Evolutionary conservation across 2,888 invertebrate genomes (phyloP).

Genomic region (Galeopsomyia nigrocyanea): DNA sequence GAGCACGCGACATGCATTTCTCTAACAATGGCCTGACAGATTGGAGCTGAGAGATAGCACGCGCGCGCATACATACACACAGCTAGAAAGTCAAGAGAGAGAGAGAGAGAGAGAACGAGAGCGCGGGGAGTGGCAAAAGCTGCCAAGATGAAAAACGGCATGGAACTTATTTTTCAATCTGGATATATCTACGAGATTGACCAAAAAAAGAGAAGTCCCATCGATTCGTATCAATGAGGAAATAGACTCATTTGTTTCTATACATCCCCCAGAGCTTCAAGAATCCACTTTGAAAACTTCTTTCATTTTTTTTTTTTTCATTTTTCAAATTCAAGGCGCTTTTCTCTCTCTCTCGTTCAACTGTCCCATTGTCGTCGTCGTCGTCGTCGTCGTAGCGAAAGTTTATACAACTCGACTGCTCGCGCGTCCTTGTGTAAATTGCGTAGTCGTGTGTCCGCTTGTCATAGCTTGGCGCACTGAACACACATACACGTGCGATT

Average conservation of each 20-base stretch:
- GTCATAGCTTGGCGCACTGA: neutral
- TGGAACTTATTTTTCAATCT: neutral
- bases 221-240: conserved; percentile 15
- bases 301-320: conserved; percentile 16
- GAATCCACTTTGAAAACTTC: too few species aligned
- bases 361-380: conserved; percentile 8
- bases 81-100: conserved; percentile 15
- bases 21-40: conserved; percentile 34
- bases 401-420: neutral
- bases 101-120: neutral
- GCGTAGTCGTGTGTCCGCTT: neutral
- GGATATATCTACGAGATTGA: too few species aligned
- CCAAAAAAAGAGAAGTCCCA: too few species aligned
- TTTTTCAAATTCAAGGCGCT: conserved; percentile 31
- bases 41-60: neutral
- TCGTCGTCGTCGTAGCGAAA: neutral
- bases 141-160: neutral
- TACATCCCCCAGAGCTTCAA: neutral
- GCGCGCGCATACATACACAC: neutral
- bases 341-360: neutral
- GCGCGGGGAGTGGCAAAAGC: neutral
- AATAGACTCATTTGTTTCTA: conserved; percentile 13
- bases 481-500: neutral
- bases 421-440: neutral
- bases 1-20: conserved; percentile 23